These are phyloP conservation scores for Sycobia sp. DNA, from an alignment of 1,140 invertebrate genomes.

Conservation along the genomic window DNA sequence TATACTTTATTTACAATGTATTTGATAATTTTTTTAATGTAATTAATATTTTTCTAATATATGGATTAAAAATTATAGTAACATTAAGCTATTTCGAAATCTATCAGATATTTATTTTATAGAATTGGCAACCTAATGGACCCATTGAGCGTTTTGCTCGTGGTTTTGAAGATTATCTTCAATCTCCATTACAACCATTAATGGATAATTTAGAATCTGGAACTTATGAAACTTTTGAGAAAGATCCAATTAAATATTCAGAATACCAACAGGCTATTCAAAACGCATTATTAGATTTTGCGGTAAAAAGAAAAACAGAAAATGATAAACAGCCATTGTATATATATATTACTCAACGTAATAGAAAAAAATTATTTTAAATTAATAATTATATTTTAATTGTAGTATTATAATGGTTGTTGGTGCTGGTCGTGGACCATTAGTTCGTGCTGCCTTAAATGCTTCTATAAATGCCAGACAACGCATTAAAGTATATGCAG, in stretches of 20 bases:
- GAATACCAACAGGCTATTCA: constrained; percentile 87
- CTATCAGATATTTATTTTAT: not conserved
- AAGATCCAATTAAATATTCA: constrained; percentile 95
- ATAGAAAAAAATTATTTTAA: not conserved
- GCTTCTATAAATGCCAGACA: constrained; percentile 74
- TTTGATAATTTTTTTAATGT: not conserved
- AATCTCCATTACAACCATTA: constrained; percentile 89
- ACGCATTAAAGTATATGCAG: constrained; percentile 81
- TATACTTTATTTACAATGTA: not conserved
- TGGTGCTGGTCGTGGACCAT: constrained; percentile 93
- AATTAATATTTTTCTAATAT: not conserved
- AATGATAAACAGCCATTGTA: constrained; percentile 34
- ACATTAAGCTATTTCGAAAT: not conserved
- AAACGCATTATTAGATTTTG: constrained; percentile 70
- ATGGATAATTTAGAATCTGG: constrained; percentile 94
- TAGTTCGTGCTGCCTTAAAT: constrained; percentile 83
- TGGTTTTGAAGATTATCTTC: constrained; percentile 93
- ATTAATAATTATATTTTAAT: constrained; percentile 9
- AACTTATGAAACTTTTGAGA: constrained; percentile 98
- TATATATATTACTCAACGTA: constrained; percentile 13
- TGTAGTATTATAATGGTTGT: constrained; percentile 84
- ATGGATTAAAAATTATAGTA: not conserved
- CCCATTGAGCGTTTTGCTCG: constrained; percentile 51
- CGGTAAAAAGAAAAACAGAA: constrained; percentile 8
- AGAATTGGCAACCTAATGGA: constrained; percentile 49